Evolutionary conservation across 2,113 vertebrate species (phyloP).

Genomic region (Podiceps cristatus): DNA sequence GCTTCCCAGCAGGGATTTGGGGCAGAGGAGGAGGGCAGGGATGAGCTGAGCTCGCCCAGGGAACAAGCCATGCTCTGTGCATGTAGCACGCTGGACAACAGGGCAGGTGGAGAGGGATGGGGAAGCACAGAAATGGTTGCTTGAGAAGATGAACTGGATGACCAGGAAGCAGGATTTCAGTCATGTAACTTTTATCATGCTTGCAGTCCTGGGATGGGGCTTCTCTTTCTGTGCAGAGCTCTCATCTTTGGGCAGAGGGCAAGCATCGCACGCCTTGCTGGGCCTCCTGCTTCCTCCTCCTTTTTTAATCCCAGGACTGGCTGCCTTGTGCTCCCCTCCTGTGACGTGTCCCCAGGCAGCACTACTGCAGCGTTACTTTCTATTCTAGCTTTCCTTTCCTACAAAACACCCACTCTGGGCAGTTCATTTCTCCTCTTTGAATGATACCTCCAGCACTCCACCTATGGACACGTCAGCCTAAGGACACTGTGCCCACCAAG

Average conservation of each 20-base stretch:
- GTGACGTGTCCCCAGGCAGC: not conserved
- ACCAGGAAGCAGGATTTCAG: not conserved
- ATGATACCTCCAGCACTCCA: not conserved
- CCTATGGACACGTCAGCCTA: not conserved
- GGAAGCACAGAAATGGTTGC: not conserved
- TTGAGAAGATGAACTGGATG: not conserved
- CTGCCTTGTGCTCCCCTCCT: not conserved
- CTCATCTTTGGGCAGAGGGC: not conserved
- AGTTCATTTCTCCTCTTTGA: not conserved
- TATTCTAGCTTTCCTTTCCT: not conserved
- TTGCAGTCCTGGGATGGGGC: not conserved
- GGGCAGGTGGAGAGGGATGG: not conserved
- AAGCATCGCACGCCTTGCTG: not conserved
- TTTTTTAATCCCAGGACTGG: not conserved
- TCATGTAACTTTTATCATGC: not conserved
- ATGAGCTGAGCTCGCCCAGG: not conserved
- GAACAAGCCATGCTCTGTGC: not conserved
- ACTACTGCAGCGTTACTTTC: not conserved
- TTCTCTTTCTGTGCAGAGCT: not conserved
- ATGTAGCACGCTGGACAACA: not conserved
- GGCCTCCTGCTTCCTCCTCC: not conserved
- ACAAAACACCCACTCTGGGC: not conserved
- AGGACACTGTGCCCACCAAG: fast-evolving
- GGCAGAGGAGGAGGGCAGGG: not conserved
- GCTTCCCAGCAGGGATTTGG: not conserved